Base-by-base conservation (phyloP, 1,140 invertebrate genomes). In the Oncopodura yosiiana region DNA sequence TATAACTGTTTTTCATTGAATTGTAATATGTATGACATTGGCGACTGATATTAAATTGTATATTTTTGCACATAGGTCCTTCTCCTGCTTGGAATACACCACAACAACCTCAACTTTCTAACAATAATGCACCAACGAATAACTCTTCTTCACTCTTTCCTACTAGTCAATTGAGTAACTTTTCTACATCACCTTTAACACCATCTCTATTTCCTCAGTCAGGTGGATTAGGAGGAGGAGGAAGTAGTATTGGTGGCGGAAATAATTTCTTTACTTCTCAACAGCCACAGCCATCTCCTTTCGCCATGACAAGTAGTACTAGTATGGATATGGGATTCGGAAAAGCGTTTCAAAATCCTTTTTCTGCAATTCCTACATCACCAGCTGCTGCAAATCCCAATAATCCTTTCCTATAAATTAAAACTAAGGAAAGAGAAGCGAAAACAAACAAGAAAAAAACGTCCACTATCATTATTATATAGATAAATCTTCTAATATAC, bases 361-460 rank as follows among this genome's bases (percentile, higher is more conserved):
- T 57, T 37, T 57, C 37, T 38, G 23, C 39, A 19, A n/a, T n/a
- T n/a, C 11, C 50, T n/a, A 30, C 46, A 24, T 18, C 49, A n/a
- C 39, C 37, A 23, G 26, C 42, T 16, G 29, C 43, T 30, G 23
- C 38, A 16, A 61, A 61, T 44, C 59, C 59, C 2, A 56, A 61
- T 34, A 61, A 61, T 29, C 59, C 59, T 5, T 61, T 61, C 39
- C 36, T 61, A 38, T 61, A 49, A 61, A n/a, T 16, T 42, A n/a
- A n/a, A n/a, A n/a, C n/a, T n/a, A n/a, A n/a, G n/a, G n/a, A n/a
- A n/a, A n/a, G n/a, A n/a, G n/a, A n/a, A n/a, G n/a, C n/a, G n/a
- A n/a, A n/a, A n/a, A n/a, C n/a, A n/a, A n/a, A n/a, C n/a, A n/a
- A n/a, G n/a, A n/a, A n/a, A n/a, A n/a, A n/a, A n/a, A n/a, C n/a